These are phyloP conservation scores for Noctuana brunneofusca DNA, from an alignment of 2,888 invertebrate species.

Conservation along the genomic window DNA sequence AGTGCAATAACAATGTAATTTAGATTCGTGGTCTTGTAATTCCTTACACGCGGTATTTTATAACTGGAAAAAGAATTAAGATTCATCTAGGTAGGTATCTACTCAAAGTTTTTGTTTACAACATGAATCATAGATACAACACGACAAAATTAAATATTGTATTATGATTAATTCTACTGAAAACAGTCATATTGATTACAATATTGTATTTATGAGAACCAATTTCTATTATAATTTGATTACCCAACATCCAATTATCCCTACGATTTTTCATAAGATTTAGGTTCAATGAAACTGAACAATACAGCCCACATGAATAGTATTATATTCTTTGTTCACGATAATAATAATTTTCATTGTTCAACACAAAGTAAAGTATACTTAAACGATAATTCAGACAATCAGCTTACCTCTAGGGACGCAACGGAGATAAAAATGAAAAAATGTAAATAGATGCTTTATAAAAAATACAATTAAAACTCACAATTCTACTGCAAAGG, in stretches of 20 bases:
- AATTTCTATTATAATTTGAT: background rate
- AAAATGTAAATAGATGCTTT: too few species aligned
- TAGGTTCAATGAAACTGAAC: conserved; percentile 1
- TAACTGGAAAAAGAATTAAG: background rate
- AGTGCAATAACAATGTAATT: conserved; percentile 30
- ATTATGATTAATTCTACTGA: too few species aligned
- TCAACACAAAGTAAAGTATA: background rate
- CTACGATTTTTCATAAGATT: conserved; percentile 1
- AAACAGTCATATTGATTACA: too few species aligned
- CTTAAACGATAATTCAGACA: background rate
- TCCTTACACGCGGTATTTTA: background rate
- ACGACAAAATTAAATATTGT: too few species aligned
- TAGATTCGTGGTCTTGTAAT: background rate
- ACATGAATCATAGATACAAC: too few species aligned
- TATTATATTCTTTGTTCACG: background rate
- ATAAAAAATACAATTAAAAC: too few species aligned
- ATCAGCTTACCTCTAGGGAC: background rate
- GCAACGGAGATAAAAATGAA: background rate
- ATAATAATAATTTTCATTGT: conserved; percentile 1
- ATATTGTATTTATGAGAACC: background rate
- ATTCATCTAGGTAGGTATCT: too few species aligned
- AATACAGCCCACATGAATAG: background rate
- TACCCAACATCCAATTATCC: background rate
- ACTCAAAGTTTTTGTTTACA: too few species aligned
- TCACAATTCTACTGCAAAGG: too few species aligned